phyloP scores from a whole-genome alignment of 2,113 vertebrate species.

The Tragelaphus imberbis region DNA sequence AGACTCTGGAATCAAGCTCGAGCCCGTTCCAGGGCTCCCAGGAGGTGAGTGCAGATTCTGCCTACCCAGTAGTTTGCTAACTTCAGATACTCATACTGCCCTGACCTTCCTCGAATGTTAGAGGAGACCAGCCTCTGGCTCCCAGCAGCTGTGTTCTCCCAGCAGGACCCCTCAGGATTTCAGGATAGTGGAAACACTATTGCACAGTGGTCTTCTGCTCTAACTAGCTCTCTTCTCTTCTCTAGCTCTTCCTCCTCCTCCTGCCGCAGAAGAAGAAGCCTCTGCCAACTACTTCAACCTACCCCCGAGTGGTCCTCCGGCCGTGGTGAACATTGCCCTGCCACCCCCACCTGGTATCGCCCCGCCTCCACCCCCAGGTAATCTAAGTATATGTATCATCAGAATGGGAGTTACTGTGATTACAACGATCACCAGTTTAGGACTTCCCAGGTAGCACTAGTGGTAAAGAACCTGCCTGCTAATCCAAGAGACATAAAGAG shows the following conservation, averaged over 20 bases:
- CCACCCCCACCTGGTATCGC: conserved; percentile 92
- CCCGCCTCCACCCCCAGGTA: conserved; percentile 93
- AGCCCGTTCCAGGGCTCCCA: conserved; percentile 94
- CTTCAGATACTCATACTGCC: neutral
- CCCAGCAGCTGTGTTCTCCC: neutral
- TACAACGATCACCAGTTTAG: neutral
- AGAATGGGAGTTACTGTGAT: neutral
- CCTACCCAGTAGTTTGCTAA: neutral
- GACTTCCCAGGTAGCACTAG: neutral
- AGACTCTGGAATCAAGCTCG: conserved; percentile 92
- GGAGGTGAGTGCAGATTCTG: conserved; percentile 82
- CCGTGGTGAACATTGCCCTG: conserved; percentile 91
- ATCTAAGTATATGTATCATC: neutral
- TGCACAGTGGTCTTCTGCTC: neutral
- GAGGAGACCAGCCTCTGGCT: neutral
- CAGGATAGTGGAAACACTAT: neutral
- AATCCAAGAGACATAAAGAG: neutral
- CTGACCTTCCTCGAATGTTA: no score
- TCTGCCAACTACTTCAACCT: conserved; percentile 96
- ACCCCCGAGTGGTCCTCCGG: conserved; percentile 87
- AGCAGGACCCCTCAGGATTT: neutral
- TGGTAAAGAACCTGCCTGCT: neutral
- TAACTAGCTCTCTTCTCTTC: conserved; percentile 15
- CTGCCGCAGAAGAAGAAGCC: conserved; percentile 90
- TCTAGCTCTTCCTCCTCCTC: conserved; percentile 91